Percentiles rank a stretch among this genome's conserved stretches.
These are phyloP conservation scores for Anthopleura sola DNA, from an alignment of 64 coral and sea anemone genomes.

Conservation along the genomic window DNA sequence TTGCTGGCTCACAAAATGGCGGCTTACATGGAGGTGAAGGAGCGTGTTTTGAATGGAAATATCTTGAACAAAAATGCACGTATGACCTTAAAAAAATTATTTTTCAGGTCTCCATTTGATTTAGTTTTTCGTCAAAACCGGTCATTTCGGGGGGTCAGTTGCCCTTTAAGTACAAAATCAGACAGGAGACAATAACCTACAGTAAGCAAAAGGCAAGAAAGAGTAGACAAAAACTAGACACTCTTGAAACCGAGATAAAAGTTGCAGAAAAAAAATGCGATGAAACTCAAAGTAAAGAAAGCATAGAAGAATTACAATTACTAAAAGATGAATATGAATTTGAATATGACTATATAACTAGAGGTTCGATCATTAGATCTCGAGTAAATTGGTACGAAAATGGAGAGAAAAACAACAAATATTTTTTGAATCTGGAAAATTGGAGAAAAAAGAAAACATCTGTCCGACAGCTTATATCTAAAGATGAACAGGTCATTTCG, in stretches of 20 bases:
- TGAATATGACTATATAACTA: constrained; percentile 28
- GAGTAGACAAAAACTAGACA: constrained; percentile 18
- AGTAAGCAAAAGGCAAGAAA: constrained; percentile 28
- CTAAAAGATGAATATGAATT: constrained; percentile 17
- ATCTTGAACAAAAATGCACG: background rate
- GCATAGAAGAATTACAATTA: constrained; percentile 2
- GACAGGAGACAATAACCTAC: constrained; percentile 21
- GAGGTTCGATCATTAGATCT: constrained; percentile 31
- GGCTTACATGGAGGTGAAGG: too few relatives aligned
- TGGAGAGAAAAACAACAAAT: constrained; percentile 58
- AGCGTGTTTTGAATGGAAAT: too few relatives aligned
- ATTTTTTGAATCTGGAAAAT: constrained; percentile 40
- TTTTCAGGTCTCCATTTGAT: background rate
- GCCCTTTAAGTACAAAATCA: constrained; percentile 37
- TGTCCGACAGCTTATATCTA: background rate
- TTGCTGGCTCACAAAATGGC: too few relatives aligned
- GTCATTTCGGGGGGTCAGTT: too few relatives aligned
- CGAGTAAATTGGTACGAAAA: constrained; percentile 40
- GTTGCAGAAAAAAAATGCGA: constrained; percentile 13
- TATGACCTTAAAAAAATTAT: background rate
- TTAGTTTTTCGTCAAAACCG: too few relatives aligned
- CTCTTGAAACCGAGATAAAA: constrained; percentile 26
- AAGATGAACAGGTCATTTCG: constrained; percentile 9
- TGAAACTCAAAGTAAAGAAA: constrained; percentile 23
- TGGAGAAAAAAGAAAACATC: background rate